A percentile compares a stretch with the other conserved stretches of the same genome.
phyloP scores from a whole-genome alignment of 2,113 vertebrate genomes.

The Bolborhynchus lineola region DNA sequence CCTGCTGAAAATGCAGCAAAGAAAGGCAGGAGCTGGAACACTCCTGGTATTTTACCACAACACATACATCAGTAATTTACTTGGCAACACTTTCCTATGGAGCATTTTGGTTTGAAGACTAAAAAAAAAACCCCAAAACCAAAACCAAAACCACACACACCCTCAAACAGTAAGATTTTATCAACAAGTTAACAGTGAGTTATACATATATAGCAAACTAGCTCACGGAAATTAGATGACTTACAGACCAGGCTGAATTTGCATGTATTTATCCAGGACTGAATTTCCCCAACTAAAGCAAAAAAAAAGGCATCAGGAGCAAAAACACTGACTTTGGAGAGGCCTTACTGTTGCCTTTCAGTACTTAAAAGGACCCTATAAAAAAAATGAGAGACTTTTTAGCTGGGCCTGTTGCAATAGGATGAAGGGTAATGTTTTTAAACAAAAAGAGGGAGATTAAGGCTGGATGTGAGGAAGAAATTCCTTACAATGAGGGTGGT shows the following conservation, averaged over 20 bases:
- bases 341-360: background rate
- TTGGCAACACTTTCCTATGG: background rate
- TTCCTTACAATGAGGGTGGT: background rate
- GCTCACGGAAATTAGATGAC: background rate
- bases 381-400: background rate
- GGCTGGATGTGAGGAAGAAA: background rate
- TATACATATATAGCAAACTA: background rate
- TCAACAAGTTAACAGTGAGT: background rate
- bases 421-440: background rate
- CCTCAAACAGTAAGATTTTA: background rate
- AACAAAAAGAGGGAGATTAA: background rate
- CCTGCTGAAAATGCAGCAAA: slow-evolving; percentile 10
- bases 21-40: background rate
- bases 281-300: background rate
- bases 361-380: background rate
- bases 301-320: background rate
- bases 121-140: background rate
- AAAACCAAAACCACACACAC: background rate
- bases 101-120: background rate
- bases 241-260: background rate
- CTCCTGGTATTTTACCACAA: background rate
- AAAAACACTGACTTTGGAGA: background rate
- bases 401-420: background rate
- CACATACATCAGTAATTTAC: background rate
- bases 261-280: background rate